These are phyloP conservation scores for Melinopterus prodromus DNA, from an alignment of 2,888 invertebrate genomes.

Conservation along the genomic window DNA sequence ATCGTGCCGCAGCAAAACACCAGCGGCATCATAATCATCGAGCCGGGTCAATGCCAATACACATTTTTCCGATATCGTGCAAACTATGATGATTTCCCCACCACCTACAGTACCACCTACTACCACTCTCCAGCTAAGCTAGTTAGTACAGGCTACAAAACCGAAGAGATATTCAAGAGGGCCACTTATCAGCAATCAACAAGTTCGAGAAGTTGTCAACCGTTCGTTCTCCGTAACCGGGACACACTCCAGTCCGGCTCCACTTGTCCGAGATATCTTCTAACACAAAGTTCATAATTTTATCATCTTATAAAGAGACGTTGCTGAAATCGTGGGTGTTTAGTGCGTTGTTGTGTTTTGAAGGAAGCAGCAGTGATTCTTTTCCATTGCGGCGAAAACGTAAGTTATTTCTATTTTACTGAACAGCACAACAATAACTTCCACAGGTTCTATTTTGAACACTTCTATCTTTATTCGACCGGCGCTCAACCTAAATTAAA, in stretches of 20 bases:
- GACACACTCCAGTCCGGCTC: neutral
- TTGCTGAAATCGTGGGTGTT: neutral
- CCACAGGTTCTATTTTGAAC: too few relatives aligned
- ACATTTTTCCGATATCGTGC: neutral
- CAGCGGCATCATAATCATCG: neutral
- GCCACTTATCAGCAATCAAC: constrained; percentile 7
- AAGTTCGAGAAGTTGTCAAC: constrained; percentile 8
- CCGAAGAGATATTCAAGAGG: neutral
- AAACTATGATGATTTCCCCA: neutral
- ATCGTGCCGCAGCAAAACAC: neutral
- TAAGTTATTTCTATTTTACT: neutral
- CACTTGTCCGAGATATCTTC: neutral
- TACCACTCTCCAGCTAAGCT: neutral
- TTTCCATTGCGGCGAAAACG: neutral
- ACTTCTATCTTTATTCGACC: neutral
- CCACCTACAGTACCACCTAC: neutral
- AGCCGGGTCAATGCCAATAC: neutral
- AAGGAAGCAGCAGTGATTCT: neutral
- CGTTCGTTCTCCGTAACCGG: neutral
- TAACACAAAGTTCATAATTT: neutral
- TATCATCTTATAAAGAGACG: neutral
- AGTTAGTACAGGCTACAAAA: neutral
- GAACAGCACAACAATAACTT: too few relatives aligned
- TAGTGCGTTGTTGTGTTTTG: neutral
- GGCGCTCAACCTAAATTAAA: neutral